Evolutionary conservation across 2,113 vertebrate species (phyloP).

Genomic region (Notothenia coriiceps): DNA sequence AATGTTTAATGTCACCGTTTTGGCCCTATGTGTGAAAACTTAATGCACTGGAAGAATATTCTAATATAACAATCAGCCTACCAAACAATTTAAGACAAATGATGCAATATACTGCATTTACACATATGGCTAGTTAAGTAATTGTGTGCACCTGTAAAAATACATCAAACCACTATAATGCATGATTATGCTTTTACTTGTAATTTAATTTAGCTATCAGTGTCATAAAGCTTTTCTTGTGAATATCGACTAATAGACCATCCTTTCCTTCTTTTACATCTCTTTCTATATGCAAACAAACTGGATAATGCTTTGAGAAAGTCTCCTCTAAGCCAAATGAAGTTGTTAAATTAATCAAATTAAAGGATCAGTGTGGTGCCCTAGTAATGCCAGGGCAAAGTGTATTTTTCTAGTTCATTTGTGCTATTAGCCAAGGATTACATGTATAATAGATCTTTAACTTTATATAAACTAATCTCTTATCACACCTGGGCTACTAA

Average conservation of each 20-base stretch:
- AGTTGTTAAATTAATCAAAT: constrained; percentile 64
- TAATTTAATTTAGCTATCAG: not conserved
- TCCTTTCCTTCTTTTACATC: not conserved
- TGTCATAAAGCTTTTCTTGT: not conserved
- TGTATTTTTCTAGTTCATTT: constrained; percentile 11
- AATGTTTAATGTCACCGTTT: not conserved
- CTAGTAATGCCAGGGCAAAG: constrained; percentile 7
- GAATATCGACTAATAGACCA: too few species aligned
- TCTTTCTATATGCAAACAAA: not conserved
- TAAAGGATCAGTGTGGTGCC: constrained; percentile 66
- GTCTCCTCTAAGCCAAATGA: constrained; percentile 45
- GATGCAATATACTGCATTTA: not conserved
- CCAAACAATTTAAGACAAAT: not conserved
- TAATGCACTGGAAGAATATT: not conserved
- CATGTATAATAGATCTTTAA: constrained; percentile 17
- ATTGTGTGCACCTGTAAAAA: not conserved
- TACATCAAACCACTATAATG: not conserved
- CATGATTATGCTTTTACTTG: not conserved
- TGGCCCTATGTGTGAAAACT: not conserved
- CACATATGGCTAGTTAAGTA: too few species aligned
- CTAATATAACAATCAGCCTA: not conserved
- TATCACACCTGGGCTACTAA: constrained; percentile 19
- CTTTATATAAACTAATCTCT: constrained; percentile 1
- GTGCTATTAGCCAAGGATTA: not conserved
- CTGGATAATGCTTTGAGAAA: constrained; percentile 21